Evolutionary conservation across 2,113 vertebrate genomes (phyloP).

Genomic region (Corvus cornix): DNA sequence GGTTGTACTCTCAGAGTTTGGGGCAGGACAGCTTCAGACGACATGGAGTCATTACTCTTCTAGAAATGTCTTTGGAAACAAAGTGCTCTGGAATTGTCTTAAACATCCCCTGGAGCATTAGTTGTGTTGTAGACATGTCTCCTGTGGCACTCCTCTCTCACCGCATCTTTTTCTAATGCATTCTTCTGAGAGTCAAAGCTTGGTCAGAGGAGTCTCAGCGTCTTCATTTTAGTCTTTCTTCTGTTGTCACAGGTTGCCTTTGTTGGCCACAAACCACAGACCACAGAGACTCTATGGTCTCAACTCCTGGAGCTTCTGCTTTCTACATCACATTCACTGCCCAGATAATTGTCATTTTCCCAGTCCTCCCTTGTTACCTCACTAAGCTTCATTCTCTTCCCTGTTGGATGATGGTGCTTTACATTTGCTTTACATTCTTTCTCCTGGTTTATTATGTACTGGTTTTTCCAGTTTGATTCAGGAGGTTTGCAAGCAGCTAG

Average conservation of each 20-base stretch:
- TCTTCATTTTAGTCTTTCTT: not conserved
- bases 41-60: not conserved
- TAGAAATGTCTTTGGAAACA: not conserved
- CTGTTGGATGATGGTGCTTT: not conserved
- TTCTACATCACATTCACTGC: not conserved
- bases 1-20: not conserved
- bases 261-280: not conserved
- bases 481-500: not conserved
- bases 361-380: not conserved
- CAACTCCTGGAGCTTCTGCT: not conserved
- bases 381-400: not conserved
- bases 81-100: not conserved
- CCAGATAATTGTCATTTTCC: not conserved
- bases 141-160: accelerated
- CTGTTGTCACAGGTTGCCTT: not conserved
- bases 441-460: not conserved
- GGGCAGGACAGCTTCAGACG: not conserved
- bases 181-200: not conserved
- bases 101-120: not conserved
- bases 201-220: not conserved
- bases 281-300: not conserved
- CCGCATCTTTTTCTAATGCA: not conserved
- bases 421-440: not conserved
- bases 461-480: not conserved
- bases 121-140: not conserved